Base-by-base conservation (phyloP, 2,113 vertebrate species). In the Orientallactaga bullata region DNA sequence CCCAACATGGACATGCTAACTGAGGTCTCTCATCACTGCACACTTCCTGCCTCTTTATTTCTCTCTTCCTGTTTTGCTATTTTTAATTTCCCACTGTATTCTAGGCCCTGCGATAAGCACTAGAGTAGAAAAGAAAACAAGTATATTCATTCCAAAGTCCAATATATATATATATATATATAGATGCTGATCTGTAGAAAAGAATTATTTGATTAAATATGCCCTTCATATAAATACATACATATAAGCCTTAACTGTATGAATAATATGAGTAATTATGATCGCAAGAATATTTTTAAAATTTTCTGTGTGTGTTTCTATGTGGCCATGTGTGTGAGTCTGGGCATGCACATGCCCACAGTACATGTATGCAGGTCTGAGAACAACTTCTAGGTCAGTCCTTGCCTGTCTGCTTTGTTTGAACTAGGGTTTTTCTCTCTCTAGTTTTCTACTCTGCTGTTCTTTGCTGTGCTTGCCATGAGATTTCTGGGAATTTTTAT, bases 41-140 rank as follows among this genome's bases (percentile, higher is more conserved):
- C 58, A 80, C 35, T 89, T 86, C 26, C 28, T 83, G 30, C 18
- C 60, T 69, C 37, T 76, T 89, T 80, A 37, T 47, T 92, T 90
- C 20, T 76, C 35, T 72, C 85, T 91, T 63, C 28, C 87, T 84
- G 9, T 60, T 83, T 84, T 65, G 23, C 23, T 63, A 28, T 81
- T 95, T 91, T 88, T 82, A 73, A 39, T n/a, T 71, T 65, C 39
- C 32, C 23, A 60, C 2, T 72, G 13, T 77, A 55, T 86, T 90
- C 5, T 55, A 88, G 17, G 65, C 10, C 63, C 30, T 23, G 2
- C 35, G 26, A 17, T 74, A 65, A 73, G 15, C 12, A 32, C 5
- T 66, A 39, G 24, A 32, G 35, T 55, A 69, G 42, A 87, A 84
- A 39, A 35, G 32, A 83, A 74, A 95, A 83, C 32, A 69, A 63